Evolutionary conservation across 2,888 invertebrate genomes (phyloP).

Genomic region (Lacanobia wlatinum): DNA sequence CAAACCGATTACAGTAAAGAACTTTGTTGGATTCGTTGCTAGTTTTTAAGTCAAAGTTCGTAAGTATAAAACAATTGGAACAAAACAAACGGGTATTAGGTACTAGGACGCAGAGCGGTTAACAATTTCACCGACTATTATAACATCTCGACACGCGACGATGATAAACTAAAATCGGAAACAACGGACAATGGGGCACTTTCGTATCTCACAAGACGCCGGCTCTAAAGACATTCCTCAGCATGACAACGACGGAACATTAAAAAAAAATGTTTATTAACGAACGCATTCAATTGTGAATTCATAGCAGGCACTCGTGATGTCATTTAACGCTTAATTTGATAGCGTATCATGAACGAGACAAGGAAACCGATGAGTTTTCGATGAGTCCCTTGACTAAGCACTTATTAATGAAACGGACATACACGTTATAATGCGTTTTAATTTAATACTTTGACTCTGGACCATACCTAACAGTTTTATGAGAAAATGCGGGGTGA

Average conservation of each 20-base stretch:
- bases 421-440: constrained; percentile 37
- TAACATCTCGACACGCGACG: constrained; percentile 68
- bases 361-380: constrained; percentile 72
- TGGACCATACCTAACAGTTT: constrained; percentile 11
- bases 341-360: constrained; percentile 74
- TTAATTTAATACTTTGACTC: constrained; percentile 42
- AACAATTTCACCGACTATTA: constrained; percentile 64
- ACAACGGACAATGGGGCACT: constrained; percentile 82
- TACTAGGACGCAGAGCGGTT: constrained; percentile 41
- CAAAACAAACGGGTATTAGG: constrained; percentile 53
- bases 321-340: constrained; percentile 81
- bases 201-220: constrained; percentile 75
- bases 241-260: constrained; percentile 72
- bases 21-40: neutral
- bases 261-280: constrained; percentile 81
- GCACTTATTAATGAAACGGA: constrained; percentile 61
- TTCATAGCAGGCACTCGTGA: constrained; percentile 79
- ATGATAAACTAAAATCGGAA: constrained; percentile 79
- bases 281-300: constrained; percentile 85
- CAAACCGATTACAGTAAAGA: constrained; percentile 43
- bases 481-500: constrained; percentile 49
- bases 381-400: constrained; percentile 66
- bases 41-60: constrained; percentile 1
- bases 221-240: constrained; percentile 79
- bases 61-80: constrained; percentile 26